phyloP scores from a whole-genome alignment of 1,140 invertebrate genomes.

The Scylla paramamosain region DNA sequence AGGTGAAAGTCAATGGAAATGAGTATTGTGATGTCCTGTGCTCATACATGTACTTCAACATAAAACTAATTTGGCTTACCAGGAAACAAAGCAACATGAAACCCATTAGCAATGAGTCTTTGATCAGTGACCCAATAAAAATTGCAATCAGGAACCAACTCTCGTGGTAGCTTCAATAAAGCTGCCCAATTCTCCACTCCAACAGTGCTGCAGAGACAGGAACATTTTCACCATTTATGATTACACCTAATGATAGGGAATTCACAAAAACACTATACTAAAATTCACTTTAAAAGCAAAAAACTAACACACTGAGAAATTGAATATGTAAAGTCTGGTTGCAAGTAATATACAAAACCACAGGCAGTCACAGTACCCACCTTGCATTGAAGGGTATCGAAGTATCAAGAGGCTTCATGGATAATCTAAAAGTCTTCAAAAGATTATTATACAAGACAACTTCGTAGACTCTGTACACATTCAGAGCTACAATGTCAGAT shows the following conservation, averaged over 20 bases:
- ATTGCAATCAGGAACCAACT: conserved; percentile 16
- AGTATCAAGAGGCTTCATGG: neutral
- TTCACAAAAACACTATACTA: no score
- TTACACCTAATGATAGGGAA: neutral
- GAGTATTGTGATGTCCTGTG: no score
- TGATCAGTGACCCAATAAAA: conserved; percentile 41
- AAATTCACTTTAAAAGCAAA: neutral
- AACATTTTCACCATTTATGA: conserved; percentile 18
- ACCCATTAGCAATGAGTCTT: conserved; percentile 49
- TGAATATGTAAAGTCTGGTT: neutral
- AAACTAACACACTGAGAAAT: neutral
- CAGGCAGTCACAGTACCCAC: conserved; percentile 5
- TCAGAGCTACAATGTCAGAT: conserved; percentile 36
- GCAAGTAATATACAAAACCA: neutral
- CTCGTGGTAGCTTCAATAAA: conserved; percentile 5
- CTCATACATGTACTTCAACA: neutral
- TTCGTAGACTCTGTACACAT: conserved; percentile 46
- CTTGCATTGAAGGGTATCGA: conserved; percentile 59
- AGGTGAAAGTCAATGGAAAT: neutral
- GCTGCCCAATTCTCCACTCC: conserved; percentile 40
- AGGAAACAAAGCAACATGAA: conserved; percentile 52
- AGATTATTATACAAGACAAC: conserved; percentile 37
- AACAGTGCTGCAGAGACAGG: conserved; percentile 41
- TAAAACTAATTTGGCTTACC: conserved; percentile 44
- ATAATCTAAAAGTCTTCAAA: conserved; percentile 40